Evolutionary conservation across 30 jellyfish, hydroid and myxozoan genomes (phyloP).

Genomic region (Mastigias papua): DNA sequence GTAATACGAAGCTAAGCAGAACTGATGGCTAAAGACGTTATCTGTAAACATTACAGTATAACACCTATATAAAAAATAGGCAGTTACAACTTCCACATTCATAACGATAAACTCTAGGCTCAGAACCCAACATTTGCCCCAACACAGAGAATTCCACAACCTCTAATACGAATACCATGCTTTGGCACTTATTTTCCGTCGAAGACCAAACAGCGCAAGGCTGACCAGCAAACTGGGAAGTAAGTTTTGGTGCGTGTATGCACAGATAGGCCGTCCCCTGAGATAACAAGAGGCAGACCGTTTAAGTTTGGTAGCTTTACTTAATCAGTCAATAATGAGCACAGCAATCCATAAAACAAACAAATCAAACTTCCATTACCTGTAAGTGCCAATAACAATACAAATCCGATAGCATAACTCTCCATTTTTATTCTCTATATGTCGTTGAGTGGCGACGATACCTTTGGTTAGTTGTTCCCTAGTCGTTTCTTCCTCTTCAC

Average conservation of each 20-base stretch:
- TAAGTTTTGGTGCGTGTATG: background rate
- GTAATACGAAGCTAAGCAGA: too few species aligned
- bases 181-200: too few species aligned
- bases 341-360: background rate
- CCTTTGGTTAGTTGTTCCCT: too few species aligned
- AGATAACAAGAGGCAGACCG: background rate
- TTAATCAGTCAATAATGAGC: background rate
- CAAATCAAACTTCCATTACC: background rate
- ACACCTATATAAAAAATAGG: too few species aligned
- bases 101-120: too few species aligned
- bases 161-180: too few species aligned
- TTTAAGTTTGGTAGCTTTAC: background rate
- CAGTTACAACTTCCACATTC: too few species aligned
- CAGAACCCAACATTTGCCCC: too few species aligned
- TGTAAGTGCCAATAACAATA: background rate
- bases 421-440: slow-evolving; percentile 10
- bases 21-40: too few species aligned
- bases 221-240: background rate
- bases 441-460: too few species aligned
- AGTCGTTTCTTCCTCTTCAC: slow-evolving; percentile 1
- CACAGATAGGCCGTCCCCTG: background rate
- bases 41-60: too few species aligned
- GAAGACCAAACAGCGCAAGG: background rate
- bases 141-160: too few species aligned
- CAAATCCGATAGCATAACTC: background rate